phyloP scores from a whole-genome alignment of 2,888 invertebrate genomes.

The Drosophila meridionalis region DNA sequence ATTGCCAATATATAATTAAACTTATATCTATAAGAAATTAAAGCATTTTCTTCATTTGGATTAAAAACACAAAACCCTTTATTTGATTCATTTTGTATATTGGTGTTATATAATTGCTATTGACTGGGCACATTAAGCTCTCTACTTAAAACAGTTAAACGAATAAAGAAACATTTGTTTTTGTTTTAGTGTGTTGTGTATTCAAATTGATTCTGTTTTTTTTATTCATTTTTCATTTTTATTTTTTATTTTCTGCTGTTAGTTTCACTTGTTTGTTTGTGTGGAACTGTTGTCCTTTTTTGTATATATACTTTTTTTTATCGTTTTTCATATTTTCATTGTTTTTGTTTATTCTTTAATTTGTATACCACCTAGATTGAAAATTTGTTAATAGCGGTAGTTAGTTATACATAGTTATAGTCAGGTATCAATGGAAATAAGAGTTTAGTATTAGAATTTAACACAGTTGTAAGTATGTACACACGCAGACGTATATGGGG shows the following conservation, averaged over 20 bases:
- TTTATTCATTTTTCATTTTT: neutral
- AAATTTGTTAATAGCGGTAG: constrained; percentile 70
- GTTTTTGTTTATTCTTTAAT: constrained; percentile 7
- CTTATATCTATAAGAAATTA: neutral
- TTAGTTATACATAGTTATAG: constrained; percentile 62
- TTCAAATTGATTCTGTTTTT: constrained; percentile 17
- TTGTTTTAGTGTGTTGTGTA: constrained; percentile 38
- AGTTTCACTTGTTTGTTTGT: constrained; percentile 20
- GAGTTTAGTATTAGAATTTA: constrained; percentile 58
- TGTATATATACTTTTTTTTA: constrained; percentile 13
- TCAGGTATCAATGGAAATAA: constrained; percentile 77
- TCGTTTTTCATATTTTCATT: neutral
- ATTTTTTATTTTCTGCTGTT: constrained; percentile 17
- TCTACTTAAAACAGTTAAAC: constrained; percentile 71
- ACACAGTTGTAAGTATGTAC: constrained; percentile 58
- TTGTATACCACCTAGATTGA: constrained; percentile 48
- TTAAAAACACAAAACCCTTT: constrained; percentile 59
- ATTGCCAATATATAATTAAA: too few relatives aligned
- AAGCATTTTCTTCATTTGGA: neutral
- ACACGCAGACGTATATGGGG: constrained; percentile 2
- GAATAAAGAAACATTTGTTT: constrained; percentile 40
- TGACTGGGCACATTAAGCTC: constrained; percentile 79
- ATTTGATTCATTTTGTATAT: constrained; percentile 72
- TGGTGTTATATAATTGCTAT: constrained; percentile 73
- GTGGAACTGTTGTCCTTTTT: constrained; percentile 24